Evolutionary conservation across 2,888 invertebrate species (phyloP).

Genomic region (Diarsia dahlii): DNA sequence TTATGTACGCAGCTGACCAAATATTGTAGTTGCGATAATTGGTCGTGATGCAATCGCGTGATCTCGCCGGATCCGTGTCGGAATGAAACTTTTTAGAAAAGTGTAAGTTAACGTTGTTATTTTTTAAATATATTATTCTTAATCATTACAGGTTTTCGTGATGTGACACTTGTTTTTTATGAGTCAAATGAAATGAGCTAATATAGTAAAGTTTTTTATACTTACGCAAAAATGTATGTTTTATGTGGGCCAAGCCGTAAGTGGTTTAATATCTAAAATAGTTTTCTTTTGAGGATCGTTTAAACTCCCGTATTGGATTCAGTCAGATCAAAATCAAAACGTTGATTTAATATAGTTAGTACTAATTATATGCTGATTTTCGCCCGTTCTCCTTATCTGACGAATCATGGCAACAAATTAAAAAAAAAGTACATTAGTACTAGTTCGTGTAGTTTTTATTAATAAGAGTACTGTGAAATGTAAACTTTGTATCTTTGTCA

Average conservation of each 20-base stretch:
- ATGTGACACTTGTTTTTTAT: not conserved
- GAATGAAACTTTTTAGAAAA: conserved; percentile 63
- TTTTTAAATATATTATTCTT: conserved; percentile 11
- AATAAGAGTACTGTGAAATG: not conserved
- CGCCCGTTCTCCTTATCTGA: not conserved
- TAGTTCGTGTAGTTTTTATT: not conserved
- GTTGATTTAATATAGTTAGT: not conserved
- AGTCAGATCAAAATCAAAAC: not conserved
- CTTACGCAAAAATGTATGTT: not conserved
- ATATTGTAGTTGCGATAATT: conserved; percentile 90
- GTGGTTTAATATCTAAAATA: not conserved
- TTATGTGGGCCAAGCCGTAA: not conserved
- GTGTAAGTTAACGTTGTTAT: conserved; percentile 43
- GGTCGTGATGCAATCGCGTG: conserved; percentile 89
- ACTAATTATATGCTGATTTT: not conserved
- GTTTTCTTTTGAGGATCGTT: not conserved
- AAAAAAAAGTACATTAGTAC: too few relatives aligned
- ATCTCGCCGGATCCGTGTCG: conserved; percentile 76
- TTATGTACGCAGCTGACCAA: conserved; percentile 89
- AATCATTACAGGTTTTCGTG: not conserved
- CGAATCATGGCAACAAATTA: not conserved
- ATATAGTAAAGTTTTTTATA: not conserved
- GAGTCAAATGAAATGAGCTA: not conserved
- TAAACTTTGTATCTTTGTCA: not conserved
- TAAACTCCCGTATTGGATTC: not conserved